Conservation (phyloP, 1,140 invertebrate genomes). For the Atopsyche davidsoni region DNA sequence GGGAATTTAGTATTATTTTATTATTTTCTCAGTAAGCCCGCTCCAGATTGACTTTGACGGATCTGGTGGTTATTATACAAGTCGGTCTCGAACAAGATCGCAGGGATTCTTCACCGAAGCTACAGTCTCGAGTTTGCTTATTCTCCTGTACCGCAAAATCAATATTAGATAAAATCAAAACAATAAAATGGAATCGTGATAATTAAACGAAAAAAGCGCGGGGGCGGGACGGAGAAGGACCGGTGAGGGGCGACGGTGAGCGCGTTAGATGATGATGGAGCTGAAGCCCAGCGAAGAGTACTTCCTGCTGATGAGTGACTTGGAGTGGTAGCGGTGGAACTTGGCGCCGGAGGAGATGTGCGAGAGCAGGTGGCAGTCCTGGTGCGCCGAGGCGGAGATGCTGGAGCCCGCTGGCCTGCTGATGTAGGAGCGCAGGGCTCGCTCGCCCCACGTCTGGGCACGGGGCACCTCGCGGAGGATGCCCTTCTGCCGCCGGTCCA, state of each 20-base stretch:
- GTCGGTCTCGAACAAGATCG: neutral
- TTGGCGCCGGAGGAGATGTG: constrained; percentile 51
- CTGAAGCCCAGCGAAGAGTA: constrained; percentile 49
- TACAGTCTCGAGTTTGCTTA: neutral
- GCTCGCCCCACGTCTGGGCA: constrained; percentile 76
- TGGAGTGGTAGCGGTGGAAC: constrained; percentile 55
- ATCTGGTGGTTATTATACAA: neutral
- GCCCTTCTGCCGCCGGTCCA: constrained; percentile 68
- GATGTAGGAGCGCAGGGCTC: constrained; percentile 63
- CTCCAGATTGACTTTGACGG: no score
- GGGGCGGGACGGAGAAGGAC: neutral
- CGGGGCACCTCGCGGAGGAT: constrained; percentile 61
- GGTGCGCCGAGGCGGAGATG: constrained; percentile 31
- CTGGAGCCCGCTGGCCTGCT: constrained; percentile 37
- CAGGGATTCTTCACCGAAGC: neutral
- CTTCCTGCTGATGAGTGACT: constrained; percentile 56
- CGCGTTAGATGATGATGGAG: constrained; percentile 44
- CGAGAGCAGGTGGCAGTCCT: constrained; percentile 46
- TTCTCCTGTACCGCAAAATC: neutral
- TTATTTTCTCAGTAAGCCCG: no score
- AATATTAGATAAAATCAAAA: no score
- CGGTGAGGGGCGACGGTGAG: constrained; percentile 33
- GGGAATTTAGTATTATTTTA: no score
- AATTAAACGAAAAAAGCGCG: no score
- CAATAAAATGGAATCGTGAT: no score